A percentile compares a stretch with the other conserved stretches of the same genome.
phyloP scores from a whole-genome alignment of 1,140 invertebrate genomes.

The Penaeus japonicus region DNA sequence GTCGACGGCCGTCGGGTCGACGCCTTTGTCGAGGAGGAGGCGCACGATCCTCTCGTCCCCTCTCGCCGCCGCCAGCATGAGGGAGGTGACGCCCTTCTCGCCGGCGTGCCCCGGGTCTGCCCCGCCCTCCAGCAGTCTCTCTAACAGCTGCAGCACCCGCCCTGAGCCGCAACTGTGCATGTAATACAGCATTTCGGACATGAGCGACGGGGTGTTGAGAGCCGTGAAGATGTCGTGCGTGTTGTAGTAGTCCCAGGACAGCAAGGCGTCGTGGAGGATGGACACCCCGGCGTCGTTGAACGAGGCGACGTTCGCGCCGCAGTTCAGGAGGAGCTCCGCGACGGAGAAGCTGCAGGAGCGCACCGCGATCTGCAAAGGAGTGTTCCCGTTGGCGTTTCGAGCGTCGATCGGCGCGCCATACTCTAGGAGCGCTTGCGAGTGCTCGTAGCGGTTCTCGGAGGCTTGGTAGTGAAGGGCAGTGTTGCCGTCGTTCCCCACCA shows the following conservation, averaged over 20 bases:
- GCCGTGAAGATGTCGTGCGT: constrained; percentile 53
- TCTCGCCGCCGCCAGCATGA: constrained; percentile 52
- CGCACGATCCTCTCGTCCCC: constrained; percentile 30
- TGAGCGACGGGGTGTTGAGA: constrained; percentile 47
- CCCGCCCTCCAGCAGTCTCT: constrained; percentile 17
- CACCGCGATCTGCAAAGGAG: constrained; percentile 48
- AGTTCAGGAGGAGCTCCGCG: constrained; percentile 22
- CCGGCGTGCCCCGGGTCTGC: constrained; percentile 7
- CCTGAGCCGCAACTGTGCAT: neutral
- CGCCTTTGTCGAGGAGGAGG: constrained; percentile 21
- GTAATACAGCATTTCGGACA: constrained; percentile 46
- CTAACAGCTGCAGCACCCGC: neutral
- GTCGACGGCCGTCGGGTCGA: constrained; percentile 19
- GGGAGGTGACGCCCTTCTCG: constrained; percentile 37
- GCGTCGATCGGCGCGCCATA: constrained; percentile 39
- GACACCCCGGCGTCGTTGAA: constrained; percentile 38
- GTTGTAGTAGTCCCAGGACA: constrained; percentile 57
- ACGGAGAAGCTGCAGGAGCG: constrained; percentile 21
- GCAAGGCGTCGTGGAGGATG: constrained; percentile 38
- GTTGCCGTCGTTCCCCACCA: constrained; percentile 44
- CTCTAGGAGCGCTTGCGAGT: constrained; percentile 29
- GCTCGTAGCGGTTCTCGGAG: constrained; percentile 9
- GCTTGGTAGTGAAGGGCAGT: constrained; percentile 56
- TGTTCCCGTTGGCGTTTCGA: constrained; percentile 38
- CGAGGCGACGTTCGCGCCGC: constrained; percentile 15